Conservation (phyloP, 2,113 vertebrate genomes). For the Zosterops lateralis region DNA sequence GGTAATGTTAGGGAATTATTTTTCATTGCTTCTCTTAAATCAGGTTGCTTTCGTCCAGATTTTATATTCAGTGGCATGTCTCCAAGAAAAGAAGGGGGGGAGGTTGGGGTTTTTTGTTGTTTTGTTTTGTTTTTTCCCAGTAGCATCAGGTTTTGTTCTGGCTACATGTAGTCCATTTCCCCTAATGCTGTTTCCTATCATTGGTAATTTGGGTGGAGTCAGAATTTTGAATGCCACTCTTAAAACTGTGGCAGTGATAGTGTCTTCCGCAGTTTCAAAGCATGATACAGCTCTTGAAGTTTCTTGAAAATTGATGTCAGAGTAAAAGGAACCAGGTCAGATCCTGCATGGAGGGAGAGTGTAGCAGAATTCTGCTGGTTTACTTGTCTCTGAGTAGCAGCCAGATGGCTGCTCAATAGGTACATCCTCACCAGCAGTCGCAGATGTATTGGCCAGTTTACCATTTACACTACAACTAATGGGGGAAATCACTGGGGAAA, state of each 20-base stretch:
- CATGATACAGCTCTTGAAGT: neutral
- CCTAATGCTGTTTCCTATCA: neutral
- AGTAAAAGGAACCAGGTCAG: neutral
- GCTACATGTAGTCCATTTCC: neutral
- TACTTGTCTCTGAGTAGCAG: neutral
- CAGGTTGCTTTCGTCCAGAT: neutral
- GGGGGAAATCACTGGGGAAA: neutral
- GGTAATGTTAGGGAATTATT: neutral
- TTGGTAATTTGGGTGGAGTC: neutral
- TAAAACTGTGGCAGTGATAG: neutral
- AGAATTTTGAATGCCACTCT: neutral
- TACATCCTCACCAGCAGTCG: neutral
- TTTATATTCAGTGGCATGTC: neutral
- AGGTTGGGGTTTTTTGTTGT: too few relatives aligned
- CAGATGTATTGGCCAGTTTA: neutral
- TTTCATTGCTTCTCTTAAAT: neutral
- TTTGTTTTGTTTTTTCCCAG: accelerated
- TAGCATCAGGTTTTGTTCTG: neutral
- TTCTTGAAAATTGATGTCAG: neutral
- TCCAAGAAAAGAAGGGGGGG: neutral
- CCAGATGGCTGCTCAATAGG: neutral
- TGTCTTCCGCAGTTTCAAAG: neutral
- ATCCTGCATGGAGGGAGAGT: neutral
- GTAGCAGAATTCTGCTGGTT: neutral
- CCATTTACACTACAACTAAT: neutral